Base-by-base conservation (phyloP, 2,888 invertebrate species). In the Latheticus oryzae region DNA sequence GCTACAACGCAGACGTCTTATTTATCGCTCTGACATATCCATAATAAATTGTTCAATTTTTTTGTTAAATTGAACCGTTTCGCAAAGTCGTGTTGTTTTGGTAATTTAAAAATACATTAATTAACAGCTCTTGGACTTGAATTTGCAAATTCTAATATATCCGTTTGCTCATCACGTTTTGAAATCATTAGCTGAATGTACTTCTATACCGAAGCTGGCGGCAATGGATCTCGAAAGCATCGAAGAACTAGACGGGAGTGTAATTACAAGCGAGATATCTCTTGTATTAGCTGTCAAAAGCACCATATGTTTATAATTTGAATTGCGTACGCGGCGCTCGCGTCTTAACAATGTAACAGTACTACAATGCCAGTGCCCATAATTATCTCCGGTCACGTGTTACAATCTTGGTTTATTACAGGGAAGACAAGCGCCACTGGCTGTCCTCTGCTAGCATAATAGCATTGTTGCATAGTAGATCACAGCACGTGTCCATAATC, bases 331-430 rank as follows among this genome's bases (percentile, higher is more conserved):
- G 66, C 67, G 62, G 66, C 67, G 64, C 68, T 64, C 58, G 62
- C 56, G 63, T 61, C 64, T 66, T 66, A 68, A 75, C 73, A 73
- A 73, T 73, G 75, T 78, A 76, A 76, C 75, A 76, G 76, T 76
- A 75, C 73, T 61, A 72, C 69, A 72, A 72, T 73, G 68, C 67
- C 71, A 67, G 67, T 67, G 66, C 68, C 70, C 67, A 69, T 75
- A 76, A 78, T 76, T 74, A 77, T 76, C 75, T 67, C 62, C 66
- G 71, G 75, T 78, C 78, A 78, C 77, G 77, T 78, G 78, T 75
- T 74, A 65, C 62, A 57, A 71, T 71, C 71, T 72, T 65, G 64
- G 61, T 45, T 56, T 63, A 71, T 76, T 72, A 62, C 68, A 17
- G 33, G 58, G 56, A 55, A 43, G 19, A 11, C 13, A 8, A 7